These are phyloP conservation scores for Zygaena filipendulae DNA, from an alignment of 2,888 invertebrate species.

Conservation along the genomic window DNA sequence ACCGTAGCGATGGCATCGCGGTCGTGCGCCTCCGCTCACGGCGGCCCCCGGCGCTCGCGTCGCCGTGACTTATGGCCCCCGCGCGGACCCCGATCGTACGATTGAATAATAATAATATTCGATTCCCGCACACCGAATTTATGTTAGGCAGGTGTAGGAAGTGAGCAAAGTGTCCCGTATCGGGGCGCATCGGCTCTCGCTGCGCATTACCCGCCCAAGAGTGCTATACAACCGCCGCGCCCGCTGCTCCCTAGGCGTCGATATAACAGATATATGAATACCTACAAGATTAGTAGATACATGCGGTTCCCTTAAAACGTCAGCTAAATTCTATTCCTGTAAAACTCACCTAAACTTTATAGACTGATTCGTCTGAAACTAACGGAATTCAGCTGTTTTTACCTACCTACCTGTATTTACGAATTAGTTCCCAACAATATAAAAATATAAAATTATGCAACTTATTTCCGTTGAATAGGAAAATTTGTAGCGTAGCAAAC, in stretches of 20 bases:
- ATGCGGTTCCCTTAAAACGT: too few species aligned
- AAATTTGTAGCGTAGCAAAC: slow-evolving; percentile 14
- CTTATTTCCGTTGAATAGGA: too few species aligned
- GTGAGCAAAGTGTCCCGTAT: slow-evolving; percentile 55
- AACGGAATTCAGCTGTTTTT: too few species aligned
- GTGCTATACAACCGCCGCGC: slow-evolving; percentile 41
- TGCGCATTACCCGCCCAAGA: slow-evolving; percentile 38
- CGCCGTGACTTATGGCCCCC: slow-evolving; percentile 64
- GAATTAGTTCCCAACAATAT: too few species aligned
- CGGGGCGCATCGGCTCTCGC: slow-evolving; percentile 46
- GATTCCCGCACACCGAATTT: slow-evolving; percentile 65
- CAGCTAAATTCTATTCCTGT: too few species aligned
- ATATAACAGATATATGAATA: too few species aligned
- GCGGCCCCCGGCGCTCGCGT: slow-evolving; percentile 63
- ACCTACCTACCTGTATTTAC: too few species aligned
- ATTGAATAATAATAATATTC: slow-evolving; percentile 69
- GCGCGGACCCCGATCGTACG: slow-evolving; percentile 63
- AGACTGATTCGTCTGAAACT: too few species aligned
- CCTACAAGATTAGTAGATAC: too few species aligned
- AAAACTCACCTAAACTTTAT: too few species aligned
- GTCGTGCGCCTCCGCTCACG: slow-evolving; percentile 65
- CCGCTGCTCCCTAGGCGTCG: slow-evolving; percentile 39
- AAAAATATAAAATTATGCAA: too few species aligned
- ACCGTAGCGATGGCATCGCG: slow-evolving; percentile 59
- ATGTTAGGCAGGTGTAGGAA: slow-evolving; percentile 58